Conservation (phyloP, 2,888 invertebrate genomes). For the Netelia fuscicornis region DNA sequence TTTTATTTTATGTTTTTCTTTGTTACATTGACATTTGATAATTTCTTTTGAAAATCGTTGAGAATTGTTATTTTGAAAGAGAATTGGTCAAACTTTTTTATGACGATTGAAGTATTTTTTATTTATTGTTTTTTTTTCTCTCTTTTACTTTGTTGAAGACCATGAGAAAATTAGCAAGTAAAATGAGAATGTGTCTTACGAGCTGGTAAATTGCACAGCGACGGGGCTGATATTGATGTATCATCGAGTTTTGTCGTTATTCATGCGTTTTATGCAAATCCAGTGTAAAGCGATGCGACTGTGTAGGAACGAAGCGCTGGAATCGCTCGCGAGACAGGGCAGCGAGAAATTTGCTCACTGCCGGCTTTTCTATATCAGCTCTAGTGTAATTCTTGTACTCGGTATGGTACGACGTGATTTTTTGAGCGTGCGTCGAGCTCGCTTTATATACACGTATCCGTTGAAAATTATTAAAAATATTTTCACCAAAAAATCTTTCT, state of each 20-base stretch:
- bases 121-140: conserved; percentile 1
- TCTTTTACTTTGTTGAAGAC: background rate
- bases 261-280: conserved; percentile 64
- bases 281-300: conserved; percentile 42
- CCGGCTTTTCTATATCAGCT: conserved; percentile 46
- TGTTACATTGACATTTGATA: too few species aligned
- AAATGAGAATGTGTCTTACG: background rate
- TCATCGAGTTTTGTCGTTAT: conserved; percentile 56
- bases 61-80: too few species aligned
- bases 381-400: conserved; percentile 59
- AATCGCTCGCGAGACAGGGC: conserved; percentile 44
- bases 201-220: conserved; percentile 44
- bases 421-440: conserved; percentile 44
- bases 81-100: background rate
- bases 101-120: background rate
- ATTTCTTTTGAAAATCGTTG: too few species aligned
- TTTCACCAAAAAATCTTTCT: background rate
- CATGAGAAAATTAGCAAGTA: background rate
- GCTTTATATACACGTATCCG: conserved; percentile 10
- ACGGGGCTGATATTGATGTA: conserved; percentile 24
- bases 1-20: too few species aligned
- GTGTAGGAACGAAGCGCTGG: conserved; percentile 34
- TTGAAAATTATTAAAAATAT: conserved; percentile 13
- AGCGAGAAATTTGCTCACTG: conserved; percentile 22
- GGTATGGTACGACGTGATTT: conserved; percentile 49